Percentiles rank a stretch among this genome's conserved stretches.
Conservation (phyloP, 2,797 vertebrate genomes). For the Chloroceryle amazona region DNA sequence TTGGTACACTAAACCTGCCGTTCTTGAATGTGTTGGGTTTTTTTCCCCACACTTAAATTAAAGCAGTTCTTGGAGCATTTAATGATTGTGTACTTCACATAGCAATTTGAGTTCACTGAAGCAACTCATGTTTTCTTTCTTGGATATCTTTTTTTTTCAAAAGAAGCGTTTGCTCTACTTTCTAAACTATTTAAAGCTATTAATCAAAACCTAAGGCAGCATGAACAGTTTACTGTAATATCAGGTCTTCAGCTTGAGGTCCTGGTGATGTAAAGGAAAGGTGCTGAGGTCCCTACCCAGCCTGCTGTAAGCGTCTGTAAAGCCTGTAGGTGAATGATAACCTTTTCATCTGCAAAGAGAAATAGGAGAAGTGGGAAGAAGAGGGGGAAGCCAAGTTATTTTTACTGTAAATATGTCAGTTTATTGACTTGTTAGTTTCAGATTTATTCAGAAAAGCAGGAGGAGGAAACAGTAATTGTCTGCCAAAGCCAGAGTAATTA, state of each 20-base stretch:
- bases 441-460: constrained; percentile 42
- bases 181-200: constrained; percentile 55
- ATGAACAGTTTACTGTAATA: not conserved
- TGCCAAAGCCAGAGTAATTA: constrained; percentile 62
- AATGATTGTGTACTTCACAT: constrained; percentile 53
- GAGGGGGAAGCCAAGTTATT: constrained; percentile 36
- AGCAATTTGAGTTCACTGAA: constrained; percentile 66
- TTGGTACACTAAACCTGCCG: constrained; percentile 30
- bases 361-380: constrained; percentile 39
- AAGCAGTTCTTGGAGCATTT: constrained; percentile 58
- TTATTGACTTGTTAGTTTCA: constrained; percentile 66
- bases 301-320: not conserved
- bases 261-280: not conserved
- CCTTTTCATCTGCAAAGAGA: constrained; percentile 39
- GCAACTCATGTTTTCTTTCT: constrained; percentile 58
- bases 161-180: constrained; percentile 26
- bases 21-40: not conserved
- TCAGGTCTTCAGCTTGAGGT: not conserved
- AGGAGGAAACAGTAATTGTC: constrained; percentile 25
- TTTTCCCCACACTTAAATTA: constrained; percentile 30
- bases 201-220: constrained; percentile 22
- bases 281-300: not conserved
- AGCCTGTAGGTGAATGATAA: constrained; percentile 33
- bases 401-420: constrained; percentile 62
- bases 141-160: not conserved